Conservation (phyloP, 2,797 vertebrate genomes). For the Pseudopleuronectes americanus region DNA sequence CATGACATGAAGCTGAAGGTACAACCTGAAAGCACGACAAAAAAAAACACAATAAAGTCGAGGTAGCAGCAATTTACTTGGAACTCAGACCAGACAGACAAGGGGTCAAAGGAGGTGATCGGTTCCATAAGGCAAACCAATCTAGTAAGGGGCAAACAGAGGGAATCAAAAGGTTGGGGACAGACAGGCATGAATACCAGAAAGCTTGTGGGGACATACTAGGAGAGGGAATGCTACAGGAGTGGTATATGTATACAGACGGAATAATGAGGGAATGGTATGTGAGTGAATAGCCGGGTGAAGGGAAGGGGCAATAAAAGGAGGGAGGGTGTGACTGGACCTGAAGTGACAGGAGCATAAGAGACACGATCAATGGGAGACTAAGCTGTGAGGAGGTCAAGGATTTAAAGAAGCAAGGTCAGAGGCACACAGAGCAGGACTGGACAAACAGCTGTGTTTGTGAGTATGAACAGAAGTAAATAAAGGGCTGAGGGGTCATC, state of each 20-base stretch:
- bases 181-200: neutral
- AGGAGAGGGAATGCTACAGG: too few relatives aligned
- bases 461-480: conserved; percentile 12
- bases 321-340: neutral
- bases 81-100: neutral
- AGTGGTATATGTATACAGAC: neutral
- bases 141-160: neutral
- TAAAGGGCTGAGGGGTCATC: conserved; percentile 11
- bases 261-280: neutral
- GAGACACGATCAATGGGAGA: neutral
- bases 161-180: neutral
- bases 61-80: neutral
- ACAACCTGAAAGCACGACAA: neutral
- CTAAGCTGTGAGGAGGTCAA: neutral
- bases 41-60: neutral
- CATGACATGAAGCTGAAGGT: conserved; percentile 24
- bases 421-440: conserved; percentile 11
- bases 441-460: conserved; percentile 10
- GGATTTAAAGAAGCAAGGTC: conserved; percentile 36
- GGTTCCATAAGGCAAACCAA: neutral
- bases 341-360: neutral
- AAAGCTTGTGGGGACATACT: too few relatives aligned
- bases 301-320: neutral
- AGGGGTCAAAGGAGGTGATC: neutral
- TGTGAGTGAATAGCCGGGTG: neutral